Evolutionary conservation across 2,888 invertebrate species (phyloP).

Genomic region (Ecdyonurus torrentis): DNA sequence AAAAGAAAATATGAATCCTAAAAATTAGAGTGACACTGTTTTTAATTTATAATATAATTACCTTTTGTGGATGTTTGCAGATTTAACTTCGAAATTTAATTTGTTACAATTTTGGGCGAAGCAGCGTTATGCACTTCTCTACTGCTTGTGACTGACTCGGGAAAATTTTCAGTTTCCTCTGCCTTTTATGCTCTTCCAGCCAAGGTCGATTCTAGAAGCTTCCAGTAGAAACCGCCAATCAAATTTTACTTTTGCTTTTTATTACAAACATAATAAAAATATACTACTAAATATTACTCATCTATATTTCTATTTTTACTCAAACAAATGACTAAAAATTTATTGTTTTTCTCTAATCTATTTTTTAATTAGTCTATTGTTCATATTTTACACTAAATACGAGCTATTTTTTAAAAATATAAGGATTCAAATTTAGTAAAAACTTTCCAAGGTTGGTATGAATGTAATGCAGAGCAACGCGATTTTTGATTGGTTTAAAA

Average conservation of each 20-base stretch:
- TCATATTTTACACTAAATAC: too few species aligned
- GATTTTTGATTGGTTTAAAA: not conserved
- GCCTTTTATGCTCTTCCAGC: not conserved
- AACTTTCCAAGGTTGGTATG: not conserved
- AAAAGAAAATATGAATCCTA: too few species aligned
- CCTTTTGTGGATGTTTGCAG: not conserved
- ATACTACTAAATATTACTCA: too few species aligned
- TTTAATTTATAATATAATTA: not conserved
- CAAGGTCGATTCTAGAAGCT: not conserved
- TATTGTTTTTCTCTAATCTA: not conserved
- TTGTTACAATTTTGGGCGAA: not conserved
- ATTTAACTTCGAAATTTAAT: not conserved
- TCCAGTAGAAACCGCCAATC: not conserved
- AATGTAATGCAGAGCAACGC: not conserved
- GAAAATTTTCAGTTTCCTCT: conserved; percentile 1
- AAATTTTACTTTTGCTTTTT: too few species aligned
- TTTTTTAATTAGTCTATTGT: too few species aligned
- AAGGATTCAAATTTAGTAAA: not conserved
- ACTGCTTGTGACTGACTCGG: not conserved
- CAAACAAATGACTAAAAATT: not conserved
- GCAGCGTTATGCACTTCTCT: not conserved
- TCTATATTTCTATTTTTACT: not conserved
- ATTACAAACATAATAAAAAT: too few species aligned
- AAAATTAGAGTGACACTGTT: not conserved
- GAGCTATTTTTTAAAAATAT: too few species aligned